Evolutionary conservation across 2,888 invertebrate genomes (phyloP).

Genomic region (Prenolepis imparis): DNA sequence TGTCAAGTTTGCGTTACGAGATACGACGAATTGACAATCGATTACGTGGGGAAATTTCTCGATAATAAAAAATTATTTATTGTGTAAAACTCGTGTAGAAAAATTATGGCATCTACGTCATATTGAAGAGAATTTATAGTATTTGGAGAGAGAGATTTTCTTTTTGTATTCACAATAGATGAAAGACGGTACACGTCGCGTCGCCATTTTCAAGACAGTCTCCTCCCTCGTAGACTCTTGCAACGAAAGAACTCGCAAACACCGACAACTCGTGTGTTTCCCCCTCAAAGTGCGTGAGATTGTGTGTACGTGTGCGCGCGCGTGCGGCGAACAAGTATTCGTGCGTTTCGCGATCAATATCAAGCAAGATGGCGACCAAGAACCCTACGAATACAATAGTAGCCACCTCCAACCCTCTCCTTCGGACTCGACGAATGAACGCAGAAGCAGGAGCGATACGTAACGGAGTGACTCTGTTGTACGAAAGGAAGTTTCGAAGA

Average conservation of each 20-base stretch:
- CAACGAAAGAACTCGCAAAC: slow-evolving; percentile 64
- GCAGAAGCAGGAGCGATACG: slow-evolving; percentile 36
- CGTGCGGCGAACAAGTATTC: slow-evolving; percentile 79
- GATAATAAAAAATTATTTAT: too few species aligned
- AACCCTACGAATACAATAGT: slow-evolving; percentile 83
- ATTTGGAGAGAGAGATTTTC: too few species aligned
- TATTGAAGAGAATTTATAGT: too few species aligned
- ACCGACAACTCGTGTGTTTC: slow-evolving; percentile 59
- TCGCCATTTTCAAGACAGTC: slow-evolving; percentile 85
- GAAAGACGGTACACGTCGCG: slow-evolving; percentile 79
- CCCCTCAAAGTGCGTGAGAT: slow-evolving; percentile 45
- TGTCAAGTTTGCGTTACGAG: too few species aligned
- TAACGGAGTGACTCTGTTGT: slow-evolving; percentile 34
- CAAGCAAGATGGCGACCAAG: slow-evolving; percentile 86
- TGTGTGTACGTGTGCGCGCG: slow-evolving; percentile 8
- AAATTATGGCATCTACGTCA: too few species aligned
- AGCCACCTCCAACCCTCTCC: slow-evolving; percentile 81
- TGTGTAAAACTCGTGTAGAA: too few species aligned
- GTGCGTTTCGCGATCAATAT: slow-evolving; percentile 86
- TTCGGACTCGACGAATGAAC: slow-evolving; percentile 45
- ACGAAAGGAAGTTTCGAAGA: not conserved
- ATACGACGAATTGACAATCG: too few species aligned
- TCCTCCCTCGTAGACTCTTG: slow-evolving; percentile 80
- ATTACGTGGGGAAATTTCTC: too few species aligned
- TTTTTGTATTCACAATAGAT: slow-evolving; percentile 69